phyloP scores from a whole-genome alignment of 2,113 vertebrate genomes.

The Ailuropoda melanoleuca region DNA sequence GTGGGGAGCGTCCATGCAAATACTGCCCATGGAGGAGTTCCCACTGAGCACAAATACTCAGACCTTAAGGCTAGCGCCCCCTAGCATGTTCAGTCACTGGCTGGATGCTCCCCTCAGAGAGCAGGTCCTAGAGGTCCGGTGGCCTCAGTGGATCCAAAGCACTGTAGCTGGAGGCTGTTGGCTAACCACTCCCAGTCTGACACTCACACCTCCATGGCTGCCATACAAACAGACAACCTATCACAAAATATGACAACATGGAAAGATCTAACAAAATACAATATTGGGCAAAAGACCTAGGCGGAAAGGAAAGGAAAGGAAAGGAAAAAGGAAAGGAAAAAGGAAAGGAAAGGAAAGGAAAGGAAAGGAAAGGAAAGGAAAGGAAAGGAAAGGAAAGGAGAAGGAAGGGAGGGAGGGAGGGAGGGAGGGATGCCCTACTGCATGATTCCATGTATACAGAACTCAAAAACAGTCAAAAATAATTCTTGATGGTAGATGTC shows the following conservation, averaged over 20 bases:
- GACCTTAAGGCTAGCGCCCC: background rate
- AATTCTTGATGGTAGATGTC: background rate
- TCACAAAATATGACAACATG: background rate
- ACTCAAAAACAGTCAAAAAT: background rate
- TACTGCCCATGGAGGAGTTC: background rate
- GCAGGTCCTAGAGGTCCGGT: background rate
- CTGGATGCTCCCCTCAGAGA: background rate
- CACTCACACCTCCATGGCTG: background rate
- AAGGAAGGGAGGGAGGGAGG: no score
- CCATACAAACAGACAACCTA: background rate
- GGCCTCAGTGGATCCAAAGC: background rate
- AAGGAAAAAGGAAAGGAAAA: background rate
- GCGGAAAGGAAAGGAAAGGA: background rate
- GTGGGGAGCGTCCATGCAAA: background rate
- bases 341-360: background rate
- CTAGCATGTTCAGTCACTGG: rapidly evolving
- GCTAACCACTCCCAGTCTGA: background rate
- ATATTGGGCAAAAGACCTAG: background rate
- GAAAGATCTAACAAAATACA: background rate
- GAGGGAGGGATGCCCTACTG: no score
- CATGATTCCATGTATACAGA: background rate
- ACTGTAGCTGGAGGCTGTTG: background rate
- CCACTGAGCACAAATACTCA: background rate
- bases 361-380: no score
- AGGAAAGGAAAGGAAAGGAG: no score